These are phyloP conservation scores for Parauchenoglanis punctatus DNA, from an alignment of 2,797 vertebrate species.

Conservation along the genomic window DNA sequence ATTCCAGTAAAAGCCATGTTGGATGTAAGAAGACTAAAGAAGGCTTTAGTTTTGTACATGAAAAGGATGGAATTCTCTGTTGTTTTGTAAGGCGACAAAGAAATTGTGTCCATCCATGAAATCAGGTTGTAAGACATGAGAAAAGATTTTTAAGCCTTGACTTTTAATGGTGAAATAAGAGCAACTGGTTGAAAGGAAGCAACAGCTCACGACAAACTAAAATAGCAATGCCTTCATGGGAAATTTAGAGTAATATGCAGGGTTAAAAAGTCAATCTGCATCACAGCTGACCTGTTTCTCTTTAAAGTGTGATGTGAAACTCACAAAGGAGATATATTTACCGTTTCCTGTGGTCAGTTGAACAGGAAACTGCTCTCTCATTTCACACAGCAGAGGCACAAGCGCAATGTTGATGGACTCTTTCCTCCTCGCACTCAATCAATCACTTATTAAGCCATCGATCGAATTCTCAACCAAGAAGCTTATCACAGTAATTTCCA, in stretches of 20 bases:
- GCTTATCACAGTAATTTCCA: conserved; percentile 20
- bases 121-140: not conserved
- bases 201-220: not conserved
- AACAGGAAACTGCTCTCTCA: not conserved
- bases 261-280: not conserved
- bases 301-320: not conserved
- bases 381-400: not conserved
- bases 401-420: too few relatives aligned
- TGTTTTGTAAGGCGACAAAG: not conserved
- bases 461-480: not conserved
- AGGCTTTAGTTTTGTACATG: too few relatives aligned
- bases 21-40: too few relatives aligned
- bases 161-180: not conserved
- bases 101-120: not conserved
- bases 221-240: not conserved
- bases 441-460: conserved; percentile 17
- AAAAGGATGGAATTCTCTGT: not conserved
- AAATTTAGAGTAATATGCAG: not conserved
- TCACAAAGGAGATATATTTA: conserved; percentile 4
- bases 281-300: not conserved
- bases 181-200: not conserved
- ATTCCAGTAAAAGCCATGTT: not conserved
- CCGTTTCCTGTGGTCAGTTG: not conserved
- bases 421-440: not conserved
- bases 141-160: not conserved